These are phyloP conservation scores for Jordanella pulchra DNA, from an alignment of 2,797 vertebrate genomes.

Conservation along the genomic window DNA sequence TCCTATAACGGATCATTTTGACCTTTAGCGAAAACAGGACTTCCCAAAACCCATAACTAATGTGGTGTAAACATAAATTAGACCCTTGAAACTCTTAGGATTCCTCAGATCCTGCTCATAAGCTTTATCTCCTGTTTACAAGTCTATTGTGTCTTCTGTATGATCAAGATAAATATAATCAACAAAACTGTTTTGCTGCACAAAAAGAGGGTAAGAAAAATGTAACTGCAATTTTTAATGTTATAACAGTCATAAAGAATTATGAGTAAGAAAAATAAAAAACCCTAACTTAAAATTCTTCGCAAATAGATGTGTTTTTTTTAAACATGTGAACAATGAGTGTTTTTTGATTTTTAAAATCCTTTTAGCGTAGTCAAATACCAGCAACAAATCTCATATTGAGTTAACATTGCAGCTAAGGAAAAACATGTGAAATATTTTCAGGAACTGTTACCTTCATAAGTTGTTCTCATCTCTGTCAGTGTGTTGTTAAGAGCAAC, in stretches of 20 bases:
- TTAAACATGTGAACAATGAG: background rate
- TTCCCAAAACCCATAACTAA: background rate
- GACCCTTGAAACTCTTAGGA: background rate
- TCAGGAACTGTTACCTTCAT: background rate
- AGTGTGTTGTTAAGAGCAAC: background rate
- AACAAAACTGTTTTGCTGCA: background rate
- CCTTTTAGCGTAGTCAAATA: background rate
- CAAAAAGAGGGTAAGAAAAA: background rate
- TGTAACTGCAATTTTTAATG: background rate
- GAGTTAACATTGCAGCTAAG: background rate
- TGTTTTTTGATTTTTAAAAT: no score
- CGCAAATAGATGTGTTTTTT: background rate
- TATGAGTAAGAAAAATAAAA: background rate
- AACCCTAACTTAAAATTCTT: background rate
- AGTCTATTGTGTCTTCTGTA: background rate
- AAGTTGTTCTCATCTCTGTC: background rate
- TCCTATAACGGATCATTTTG: background rate
- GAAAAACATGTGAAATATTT: background rate
- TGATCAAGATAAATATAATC: background rate
- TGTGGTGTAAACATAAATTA: background rate
- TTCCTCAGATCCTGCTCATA: background rate
- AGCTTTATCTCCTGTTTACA: background rate
- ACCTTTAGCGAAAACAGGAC: background rate
- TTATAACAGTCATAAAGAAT: background rate
- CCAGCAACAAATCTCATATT: background rate